A percentile compares a stretch with the other conserved stretches of the same genome.
These are phyloP conservation scores for Chelon auratus DNA, from an alignment of 2,797 vertebrate species.

Conservation along the genomic window DNA sequence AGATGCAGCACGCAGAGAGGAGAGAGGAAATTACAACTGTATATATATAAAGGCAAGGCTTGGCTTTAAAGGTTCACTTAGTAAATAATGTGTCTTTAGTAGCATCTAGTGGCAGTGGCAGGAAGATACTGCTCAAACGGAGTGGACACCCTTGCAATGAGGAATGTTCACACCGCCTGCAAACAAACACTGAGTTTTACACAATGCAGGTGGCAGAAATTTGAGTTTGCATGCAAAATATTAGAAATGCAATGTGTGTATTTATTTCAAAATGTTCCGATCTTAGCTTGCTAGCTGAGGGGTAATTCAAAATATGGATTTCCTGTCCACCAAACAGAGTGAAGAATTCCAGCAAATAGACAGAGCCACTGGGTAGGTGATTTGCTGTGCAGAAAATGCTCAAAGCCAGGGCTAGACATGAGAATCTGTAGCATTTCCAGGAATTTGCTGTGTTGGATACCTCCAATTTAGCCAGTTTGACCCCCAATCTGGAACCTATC, in stretches of 20 bases:
- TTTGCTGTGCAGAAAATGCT: not conserved
- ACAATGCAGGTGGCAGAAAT: too few species aligned
- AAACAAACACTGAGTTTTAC: not conserved
- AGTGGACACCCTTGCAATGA: not conserved
- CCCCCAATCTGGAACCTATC: too few species aligned
- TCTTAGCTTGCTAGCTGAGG: too few species aligned
- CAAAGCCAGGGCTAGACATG: not conserved
- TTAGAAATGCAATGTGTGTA: not conserved
- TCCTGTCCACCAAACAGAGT: too few species aligned
- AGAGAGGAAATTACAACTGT: not conserved
- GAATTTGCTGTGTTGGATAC: not conserved
- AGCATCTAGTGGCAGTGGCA: constrained; percentile 48
- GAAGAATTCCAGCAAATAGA: not conserved
- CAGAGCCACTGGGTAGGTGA: not conserved
- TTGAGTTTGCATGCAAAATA: too few species aligned
- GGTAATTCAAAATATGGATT: too few species aligned
- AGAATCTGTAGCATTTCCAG: not conserved
- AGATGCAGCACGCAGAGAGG: constrained; percentile 18
- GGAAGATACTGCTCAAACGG: not conserved
- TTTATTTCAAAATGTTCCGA: not conserved
- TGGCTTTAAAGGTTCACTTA: not conserved
- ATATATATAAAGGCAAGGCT: not conserved
- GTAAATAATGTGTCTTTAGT: constrained; percentile 6
- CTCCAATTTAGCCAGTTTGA: too few species aligned
- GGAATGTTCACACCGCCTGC: not conserved